Evolutionary conservation across 1,140 invertebrate species (phyloP).

Genomic region (Drosophila repletoides): DNA sequence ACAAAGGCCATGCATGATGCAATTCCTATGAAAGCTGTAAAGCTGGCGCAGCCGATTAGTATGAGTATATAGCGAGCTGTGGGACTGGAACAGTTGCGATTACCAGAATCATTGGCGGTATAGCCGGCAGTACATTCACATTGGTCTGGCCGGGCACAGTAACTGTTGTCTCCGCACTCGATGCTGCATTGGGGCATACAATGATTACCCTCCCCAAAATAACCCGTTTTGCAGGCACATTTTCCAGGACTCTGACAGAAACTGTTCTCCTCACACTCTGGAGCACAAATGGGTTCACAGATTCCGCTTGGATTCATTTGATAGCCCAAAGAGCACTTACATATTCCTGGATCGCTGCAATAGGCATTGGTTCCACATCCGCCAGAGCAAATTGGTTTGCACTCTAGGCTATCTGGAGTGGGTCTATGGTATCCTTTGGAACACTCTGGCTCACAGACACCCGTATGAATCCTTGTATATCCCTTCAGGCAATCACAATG

Average conservation of each 20-base stretch:
- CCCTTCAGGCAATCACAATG: conserved; percentile 83
- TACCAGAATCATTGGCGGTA: background rate
- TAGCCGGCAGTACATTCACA: conserved; percentile 82
- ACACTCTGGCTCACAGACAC: conserved; percentile 13
- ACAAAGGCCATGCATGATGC: background rate
- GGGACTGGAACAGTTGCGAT: background rate
- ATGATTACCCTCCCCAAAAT: conserved; percentile 72
- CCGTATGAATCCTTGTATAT: background rate
- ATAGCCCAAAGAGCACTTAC: background rate
- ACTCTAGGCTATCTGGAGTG: background rate
- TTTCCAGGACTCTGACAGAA: conserved; percentile 81
- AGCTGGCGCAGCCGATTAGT: background rate
- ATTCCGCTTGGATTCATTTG: background rate
- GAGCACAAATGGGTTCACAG: conserved; percentile 9
- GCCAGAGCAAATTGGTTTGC: background rate
- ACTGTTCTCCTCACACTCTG: conserved; percentile 8
- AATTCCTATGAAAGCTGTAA: background rate
- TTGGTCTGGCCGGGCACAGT: conserved; percentile 35
- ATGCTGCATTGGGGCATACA: conserved; percentile 1
- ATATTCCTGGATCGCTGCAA: background rate
- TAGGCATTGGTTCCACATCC: background rate
- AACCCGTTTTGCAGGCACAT: conserved; percentile 84
- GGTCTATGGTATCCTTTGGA: background rate
- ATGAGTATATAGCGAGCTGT: background rate
- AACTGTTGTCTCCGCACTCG: conserved; percentile 44